Conservation (phyloP, 2,888 invertebrate species). For the Artemia sp. region DNA sequence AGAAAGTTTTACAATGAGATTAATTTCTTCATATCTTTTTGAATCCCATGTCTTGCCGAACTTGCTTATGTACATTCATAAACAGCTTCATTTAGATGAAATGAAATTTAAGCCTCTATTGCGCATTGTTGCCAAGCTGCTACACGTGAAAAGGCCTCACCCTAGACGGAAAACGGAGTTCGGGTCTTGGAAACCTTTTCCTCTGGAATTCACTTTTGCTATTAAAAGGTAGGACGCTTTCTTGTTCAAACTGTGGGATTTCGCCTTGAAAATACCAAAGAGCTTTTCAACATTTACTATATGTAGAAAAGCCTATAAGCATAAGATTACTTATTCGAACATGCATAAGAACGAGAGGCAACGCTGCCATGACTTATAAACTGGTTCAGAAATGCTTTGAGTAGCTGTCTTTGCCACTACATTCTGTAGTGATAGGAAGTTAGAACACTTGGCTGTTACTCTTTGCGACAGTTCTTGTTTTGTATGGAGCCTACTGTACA, state of each 20-base stretch:
- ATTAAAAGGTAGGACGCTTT: constrained; percentile 20
- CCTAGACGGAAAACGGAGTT: constrained; percentile 43
- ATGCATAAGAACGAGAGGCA: too few species aligned
- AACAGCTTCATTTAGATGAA: constrained; percentile 3
- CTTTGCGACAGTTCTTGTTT: too few species aligned
- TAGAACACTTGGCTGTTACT: too few species aligned
- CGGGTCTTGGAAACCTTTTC: constrained; percentile 47
- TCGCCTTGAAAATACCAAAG: too few species aligned
- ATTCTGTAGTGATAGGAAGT: too few species aligned
- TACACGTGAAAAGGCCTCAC: constrained; percentile 47
- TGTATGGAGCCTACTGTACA: too few species aligned
- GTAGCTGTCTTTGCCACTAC: too few species aligned
- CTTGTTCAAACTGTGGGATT: not conserved
- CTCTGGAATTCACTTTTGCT: constrained; percentile 35
- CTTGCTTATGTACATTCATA: constrained; percentile 28
- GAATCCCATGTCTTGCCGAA: constrained; percentile 31
- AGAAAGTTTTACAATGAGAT: constrained; percentile 46
- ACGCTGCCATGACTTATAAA: too few species aligned
- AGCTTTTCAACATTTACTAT: too few species aligned
- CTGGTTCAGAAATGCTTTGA: too few species aligned
- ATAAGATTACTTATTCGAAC: too few species aligned
- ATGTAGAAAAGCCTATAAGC: too few species aligned
- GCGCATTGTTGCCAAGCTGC: constrained; percentile 45
- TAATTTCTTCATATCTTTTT: constrained; percentile 32
- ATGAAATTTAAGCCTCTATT: constrained; percentile 34